Evolutionary conservation across 2,113 vertebrate species (phyloP).

Genomic region (Protomyctophum bolini): DNA sequence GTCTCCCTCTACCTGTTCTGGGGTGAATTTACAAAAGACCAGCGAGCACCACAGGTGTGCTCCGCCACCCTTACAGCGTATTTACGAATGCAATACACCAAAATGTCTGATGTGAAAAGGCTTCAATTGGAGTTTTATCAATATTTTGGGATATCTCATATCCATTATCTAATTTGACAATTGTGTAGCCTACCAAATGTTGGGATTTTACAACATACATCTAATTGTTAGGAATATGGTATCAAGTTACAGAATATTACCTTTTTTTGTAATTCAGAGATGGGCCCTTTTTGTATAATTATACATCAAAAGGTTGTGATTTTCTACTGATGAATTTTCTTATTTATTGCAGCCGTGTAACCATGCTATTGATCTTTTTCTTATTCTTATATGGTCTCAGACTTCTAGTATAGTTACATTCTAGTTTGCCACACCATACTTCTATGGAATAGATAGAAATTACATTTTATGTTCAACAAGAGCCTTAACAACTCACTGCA

Average conservation of each 20-base stretch:
- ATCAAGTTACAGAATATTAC: neutral
- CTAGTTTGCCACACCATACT: too few relatives aligned
- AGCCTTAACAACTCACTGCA: neutral
- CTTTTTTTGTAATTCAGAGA: neutral
- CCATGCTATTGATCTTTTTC: neutral
- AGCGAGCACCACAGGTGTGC: too few relatives aligned
- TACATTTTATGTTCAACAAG: neutral
- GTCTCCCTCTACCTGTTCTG: too few relatives aligned
- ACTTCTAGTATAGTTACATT: neutral
- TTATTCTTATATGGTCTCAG: neutral
- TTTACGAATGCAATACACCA: too few relatives aligned
- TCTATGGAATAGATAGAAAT: neutral
- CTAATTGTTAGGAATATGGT: neutral
- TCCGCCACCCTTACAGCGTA: too few relatives aligned
- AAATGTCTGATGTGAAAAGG: too few relatives aligned
- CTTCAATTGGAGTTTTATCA: too few relatives aligned
- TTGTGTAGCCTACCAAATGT: too few relatives aligned
- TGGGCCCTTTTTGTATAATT: slow-evolving; percentile 2
- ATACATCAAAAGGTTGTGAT: neutral
- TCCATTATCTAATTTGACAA: too few relatives aligned
- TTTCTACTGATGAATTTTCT: neutral
- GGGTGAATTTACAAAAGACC: too few relatives aligned
- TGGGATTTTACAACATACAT: too few relatives aligned
- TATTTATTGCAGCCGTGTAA: neutral
- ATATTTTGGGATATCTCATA: too few relatives aligned